Evolutionary conservation across 2,888 invertebrate genomes (phyloP).

Genomic region (Oscheius sp.): DNA sequence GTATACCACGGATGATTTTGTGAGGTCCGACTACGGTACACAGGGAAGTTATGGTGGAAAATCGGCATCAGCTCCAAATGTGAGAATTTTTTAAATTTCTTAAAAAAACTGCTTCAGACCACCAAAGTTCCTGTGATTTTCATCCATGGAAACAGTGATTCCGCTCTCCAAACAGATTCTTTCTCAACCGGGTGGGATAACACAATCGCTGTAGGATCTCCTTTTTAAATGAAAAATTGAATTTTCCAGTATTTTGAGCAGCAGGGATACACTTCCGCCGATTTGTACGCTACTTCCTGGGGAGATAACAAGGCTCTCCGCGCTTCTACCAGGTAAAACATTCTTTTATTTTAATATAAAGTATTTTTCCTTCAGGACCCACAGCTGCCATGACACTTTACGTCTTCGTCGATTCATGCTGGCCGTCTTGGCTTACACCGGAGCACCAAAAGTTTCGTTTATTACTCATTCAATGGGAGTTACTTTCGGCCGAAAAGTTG

Average conservation of each 20-base stretch:
- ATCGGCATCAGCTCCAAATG: slow-evolving; percentile 25
- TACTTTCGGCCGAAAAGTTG: slow-evolving; percentile 59
- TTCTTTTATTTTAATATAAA: neutral
- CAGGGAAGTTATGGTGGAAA: slow-evolving; percentile 61
- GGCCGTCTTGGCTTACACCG: slow-evolving; percentile 58
- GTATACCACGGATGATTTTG: slow-evolving; percentile 51
- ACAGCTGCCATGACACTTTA: slow-evolving; percentile 54
- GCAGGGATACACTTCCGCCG: slow-evolving; percentile 53
- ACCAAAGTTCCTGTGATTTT: slow-evolving; percentile 27
- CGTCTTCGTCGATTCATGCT: slow-evolving; percentile 61
- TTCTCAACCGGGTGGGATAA: slow-evolving; percentile 34
- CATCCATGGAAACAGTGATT: slow-evolving; percentile 30
- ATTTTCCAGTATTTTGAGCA: slow-evolving; percentile 44
- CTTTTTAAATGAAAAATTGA: neutral
- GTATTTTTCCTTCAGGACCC: slow-evolving; percentile 43
- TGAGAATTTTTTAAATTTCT: neutral
- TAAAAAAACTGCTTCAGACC: slow-evolving; percentile 7
- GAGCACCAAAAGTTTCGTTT: slow-evolving; percentile 46
- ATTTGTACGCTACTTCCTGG: slow-evolving; percentile 66
- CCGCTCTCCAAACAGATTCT: slow-evolving; percentile 20
- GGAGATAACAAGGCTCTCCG: slow-evolving; percentile 53
- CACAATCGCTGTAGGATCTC: slow-evolving; percentile 5
- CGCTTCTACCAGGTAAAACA: slow-evolving; percentile 40
- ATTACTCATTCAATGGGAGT: slow-evolving; percentile 66
- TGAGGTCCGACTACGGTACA: slow-evolving; percentile 48